Base-by-base conservation (phyloP, 2,113 vertebrate species). In the Psilopogon haemacephalus region DNA sequence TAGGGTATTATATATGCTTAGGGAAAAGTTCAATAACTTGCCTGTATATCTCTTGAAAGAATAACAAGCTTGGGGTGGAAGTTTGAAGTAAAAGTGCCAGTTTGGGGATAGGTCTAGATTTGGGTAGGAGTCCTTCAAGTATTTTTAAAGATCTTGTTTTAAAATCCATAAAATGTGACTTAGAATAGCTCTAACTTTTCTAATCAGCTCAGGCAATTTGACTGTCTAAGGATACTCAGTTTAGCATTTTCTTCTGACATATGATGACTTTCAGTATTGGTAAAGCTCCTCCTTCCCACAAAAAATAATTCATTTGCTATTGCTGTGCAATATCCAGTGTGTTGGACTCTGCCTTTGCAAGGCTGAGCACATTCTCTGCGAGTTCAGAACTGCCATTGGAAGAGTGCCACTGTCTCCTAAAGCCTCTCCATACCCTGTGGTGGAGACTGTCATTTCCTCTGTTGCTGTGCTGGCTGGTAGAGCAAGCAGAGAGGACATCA, bases 401-500 rank as follows among this genome's bases (percentile, higher is more conserved):
- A 50, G 37, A 37, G 48, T 42, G 21, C 30, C 0, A 0, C 23
- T 9, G n/a, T 16, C 13, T 56, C 71, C 44, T 21, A 18, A 75
- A 55, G 30, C 27, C 40, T 73, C 40, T 46, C 35, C 1, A 2
- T 33, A 11, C 54, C 24, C 37, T 9, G 0, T 6, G 10, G 42
- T 14, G 4, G 38, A 37, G 19, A 19, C 70, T 30, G 11, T 38
- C n/a, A 4, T 2, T 33, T 35, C 35, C 8, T 50, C 24, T 54
- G 27, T 50, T 75, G 50, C 42, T 6, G 1, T 1, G 0, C 11
- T 30, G 35, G 27, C 27, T 14, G 14, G 40, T 15, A 12, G 28
- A 33, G 10, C 21, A n/a, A 16, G 38, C 38, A 23, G 52, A 60
- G 38, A 32, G 32, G 48, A 20, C 27, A n/a, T 24, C 2, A 1